Evolutionary conservation across 2,113 vertebrate species (phyloP), one percentile per base, ranked within the genome.

Genomic region (Xerus inauris): DNA sequence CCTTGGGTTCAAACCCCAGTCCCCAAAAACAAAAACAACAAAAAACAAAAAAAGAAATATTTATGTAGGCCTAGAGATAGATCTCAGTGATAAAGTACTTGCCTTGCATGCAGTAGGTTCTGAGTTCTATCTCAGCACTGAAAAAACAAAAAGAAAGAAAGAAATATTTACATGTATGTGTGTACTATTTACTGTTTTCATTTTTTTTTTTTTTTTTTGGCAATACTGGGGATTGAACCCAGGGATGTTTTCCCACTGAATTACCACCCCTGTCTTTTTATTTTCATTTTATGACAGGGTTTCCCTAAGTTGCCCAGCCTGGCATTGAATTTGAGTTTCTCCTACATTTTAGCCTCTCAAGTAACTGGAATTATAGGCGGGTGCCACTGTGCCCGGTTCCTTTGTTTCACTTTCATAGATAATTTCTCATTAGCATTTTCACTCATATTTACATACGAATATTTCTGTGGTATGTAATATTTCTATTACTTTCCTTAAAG

Each of bases 401-500:
- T 45, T 38, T 84, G 72, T 75, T 77, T 64, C 38, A 47, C 30
- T 75, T 83, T 30, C 86, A 3, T 89, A 73, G 79, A 79, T 13
- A 32, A 16, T 76, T 12, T 28, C 45, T 82, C 72, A 71, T 65
- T 71, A 95, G 45, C 35, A 19, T 73, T 38, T 97, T 82, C 40
- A 32, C 65, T 3, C 22, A 10, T 59, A 45, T 49, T 19, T 91
- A 6, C 28, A 40, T 86, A 35, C 28, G n/a, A 14, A 84, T 32
- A 32, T 22, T 45, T 90, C 35, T 62, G 59, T 62, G 28, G 10
- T 62, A 62, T 26, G 9, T 62, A 64, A 12, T 88, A 13, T 65
- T 91, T 76, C 80, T 11, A 1, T 80, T 73, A 49, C n/a, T 71
- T 97, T 92, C 57, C 54, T 57, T 80, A 84, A 89, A 65, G 35